These are phyloP conservation scores for Coccyzus lansbergi DNA, from an alignment of 2,797 vertebrate genomes.

Conservation along the genomic window DNA sequence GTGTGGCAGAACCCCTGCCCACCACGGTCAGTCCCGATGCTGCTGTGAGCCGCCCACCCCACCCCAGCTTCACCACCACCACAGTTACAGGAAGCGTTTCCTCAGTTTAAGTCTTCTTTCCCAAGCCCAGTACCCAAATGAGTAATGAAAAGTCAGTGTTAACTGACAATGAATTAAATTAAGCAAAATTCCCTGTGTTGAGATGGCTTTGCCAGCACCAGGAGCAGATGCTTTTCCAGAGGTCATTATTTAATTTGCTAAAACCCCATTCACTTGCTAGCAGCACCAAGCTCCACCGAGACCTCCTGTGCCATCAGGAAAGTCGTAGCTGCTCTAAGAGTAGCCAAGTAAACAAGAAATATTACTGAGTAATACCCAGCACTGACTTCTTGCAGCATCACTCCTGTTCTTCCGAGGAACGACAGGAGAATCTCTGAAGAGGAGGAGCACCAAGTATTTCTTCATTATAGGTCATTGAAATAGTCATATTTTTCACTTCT, in stretches of 20 bases:
- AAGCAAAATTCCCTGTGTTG: neutral
- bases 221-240: constrained; percentile 9
- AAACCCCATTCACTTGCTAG: neutral
- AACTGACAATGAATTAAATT: neutral
- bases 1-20: rapidly evolving
- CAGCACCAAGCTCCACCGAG: neutral
- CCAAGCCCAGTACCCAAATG: neutral
- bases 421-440: neutral
- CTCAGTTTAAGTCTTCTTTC: neutral
- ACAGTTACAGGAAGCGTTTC: neutral
- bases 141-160: neutral
- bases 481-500: neutral
- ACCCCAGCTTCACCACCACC: neutral
- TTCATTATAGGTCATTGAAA: neutral
- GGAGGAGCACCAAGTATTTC: neutral
- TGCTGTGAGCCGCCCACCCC: neutral
- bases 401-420: neutral
- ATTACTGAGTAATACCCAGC: neutral
- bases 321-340: neutral
- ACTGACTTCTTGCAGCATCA: neutral
- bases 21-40: neutral
- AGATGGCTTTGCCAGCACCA: neutral
- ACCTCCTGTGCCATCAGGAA: neutral
- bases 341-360: neutral
- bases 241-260: neutral